phyloP scores from a whole-genome alignment of 1,140 invertebrate species.

The Archegozetes longisetosus region DNA sequence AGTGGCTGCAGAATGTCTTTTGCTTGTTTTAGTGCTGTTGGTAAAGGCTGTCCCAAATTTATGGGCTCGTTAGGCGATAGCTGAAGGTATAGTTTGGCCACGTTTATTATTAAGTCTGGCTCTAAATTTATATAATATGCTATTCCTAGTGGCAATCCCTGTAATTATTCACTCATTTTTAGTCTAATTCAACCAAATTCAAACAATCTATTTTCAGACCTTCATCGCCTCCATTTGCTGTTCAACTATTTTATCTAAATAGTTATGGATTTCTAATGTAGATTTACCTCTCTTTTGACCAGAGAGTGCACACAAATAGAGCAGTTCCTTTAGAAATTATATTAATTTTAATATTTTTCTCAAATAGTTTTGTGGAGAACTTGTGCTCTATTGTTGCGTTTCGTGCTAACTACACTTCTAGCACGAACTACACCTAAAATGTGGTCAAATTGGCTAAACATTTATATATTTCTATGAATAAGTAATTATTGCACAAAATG shows the following conservation, averaged over 20 bases:
- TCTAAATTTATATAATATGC: conserved; percentile 58
- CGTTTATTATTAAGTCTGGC: conserved; percentile 64
- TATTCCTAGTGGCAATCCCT: conserved; percentile 46
- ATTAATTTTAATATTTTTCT: no score
- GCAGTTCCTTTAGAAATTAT: conserved; percentile 30
- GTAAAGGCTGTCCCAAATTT: conserved; percentile 31
- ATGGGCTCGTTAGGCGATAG: conserved; percentile 46
- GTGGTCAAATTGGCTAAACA: no score
- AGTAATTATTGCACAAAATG: no score
- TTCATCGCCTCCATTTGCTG: conserved; percentile 38
- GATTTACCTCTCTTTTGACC: conserved; percentile 25
- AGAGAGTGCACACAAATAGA: conserved; percentile 30
- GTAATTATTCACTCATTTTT: neutral
- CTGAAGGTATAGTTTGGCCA: conserved; percentile 56
- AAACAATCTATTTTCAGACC: conserved; percentile 28
- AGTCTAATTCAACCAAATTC: neutral
- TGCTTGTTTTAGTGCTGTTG: conserved; percentile 35
- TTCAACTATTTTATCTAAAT: conserved; percentile 53
- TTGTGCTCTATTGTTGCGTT: no score
- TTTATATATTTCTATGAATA: no score
- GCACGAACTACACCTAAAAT: no score
- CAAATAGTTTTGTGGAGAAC: no score
- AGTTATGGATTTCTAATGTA: conserved; percentile 29
- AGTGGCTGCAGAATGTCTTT: conserved; percentile 52
- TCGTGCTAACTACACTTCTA: no score